These are phyloP conservation scores for Spongia lamella DNA, from an alignment of 37 sponge, comb jelly and placozoan species.

Conservation along the genomic window DNA sequence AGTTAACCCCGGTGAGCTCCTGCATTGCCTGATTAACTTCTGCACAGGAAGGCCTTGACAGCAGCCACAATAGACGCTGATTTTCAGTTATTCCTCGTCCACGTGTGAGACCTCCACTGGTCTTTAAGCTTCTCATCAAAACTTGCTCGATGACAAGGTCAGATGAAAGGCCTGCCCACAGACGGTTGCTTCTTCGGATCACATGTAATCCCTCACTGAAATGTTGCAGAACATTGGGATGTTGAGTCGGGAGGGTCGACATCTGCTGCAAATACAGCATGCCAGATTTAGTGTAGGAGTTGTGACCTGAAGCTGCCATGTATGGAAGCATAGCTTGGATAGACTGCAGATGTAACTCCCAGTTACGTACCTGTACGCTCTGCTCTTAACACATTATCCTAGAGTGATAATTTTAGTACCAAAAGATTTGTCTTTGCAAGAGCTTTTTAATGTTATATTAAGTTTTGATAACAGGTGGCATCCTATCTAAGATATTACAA, in stretches of 20 bases:
- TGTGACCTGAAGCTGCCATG: conserved; percentile 8
- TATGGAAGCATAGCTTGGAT: conserved; percentile 15
- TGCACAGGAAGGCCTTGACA: conserved; percentile 46
- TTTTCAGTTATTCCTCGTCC: conserved; percentile 33
- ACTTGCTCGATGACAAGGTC: conserved; percentile 43
- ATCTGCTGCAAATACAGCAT: conserved; percentile 11
- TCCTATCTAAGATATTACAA: too few species aligned
- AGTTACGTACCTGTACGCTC: conserved; percentile 28
- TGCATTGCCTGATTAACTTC: conserved; percentile 38
- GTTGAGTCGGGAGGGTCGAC: conserved; percentile 5
- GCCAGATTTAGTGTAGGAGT: conserved; percentile 10
- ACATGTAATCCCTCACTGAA: conserved; percentile 26
- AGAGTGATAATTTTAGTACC: too few species aligned
- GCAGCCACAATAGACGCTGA: conserved; percentile 32
- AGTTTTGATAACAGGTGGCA: too few species aligned
- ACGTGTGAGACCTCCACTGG: conserved; percentile 44
- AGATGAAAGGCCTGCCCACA: conserved; percentile 38
- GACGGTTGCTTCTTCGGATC: conserved; percentile 32
- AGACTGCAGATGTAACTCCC: conserved; percentile 13
- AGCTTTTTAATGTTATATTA: too few species aligned
- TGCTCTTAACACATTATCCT: too few species aligned
- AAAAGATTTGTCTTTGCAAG: too few species aligned
- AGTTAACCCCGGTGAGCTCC: conserved; percentile 32
- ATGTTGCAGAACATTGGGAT: conserved; percentile 14
- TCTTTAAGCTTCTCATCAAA: conserved; percentile 44